phyloP scores from a whole-genome alignment of 2,797 vertebrate species.

The Neostethus bicornis region DNA sequence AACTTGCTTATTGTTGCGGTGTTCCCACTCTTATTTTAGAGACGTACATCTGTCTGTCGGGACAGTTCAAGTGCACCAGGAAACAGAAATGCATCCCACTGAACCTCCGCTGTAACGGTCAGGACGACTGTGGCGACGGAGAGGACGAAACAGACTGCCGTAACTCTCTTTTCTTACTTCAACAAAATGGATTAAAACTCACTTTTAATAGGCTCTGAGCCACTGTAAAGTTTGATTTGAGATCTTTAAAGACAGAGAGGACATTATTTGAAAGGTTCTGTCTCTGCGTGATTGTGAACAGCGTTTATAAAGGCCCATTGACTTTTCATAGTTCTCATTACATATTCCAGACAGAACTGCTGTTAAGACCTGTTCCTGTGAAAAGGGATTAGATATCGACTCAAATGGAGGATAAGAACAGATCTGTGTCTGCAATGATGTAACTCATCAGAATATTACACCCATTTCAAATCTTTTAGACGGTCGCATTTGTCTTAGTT shows the following conservation, averaged over 20 bases:
- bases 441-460: slow-evolving; percentile 67
- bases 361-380: slow-evolving; percentile 53
- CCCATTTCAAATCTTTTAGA: slow-evolving; percentile 53
- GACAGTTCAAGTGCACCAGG: slow-evolving; percentile 96
- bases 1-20: background rate
- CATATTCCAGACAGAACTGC: slow-evolving; percentile 48
- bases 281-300: slow-evolving; percentile 1
- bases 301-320: slow-evolving; percentile 28
- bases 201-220: slow-evolving; percentile 9
- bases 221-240: background rate
- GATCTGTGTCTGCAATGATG: slow-evolving; percentile 59
- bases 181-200: slow-evolving; percentile 10
- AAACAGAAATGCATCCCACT: slow-evolving; percentile 90
- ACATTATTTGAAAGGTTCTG: slow-evolving; percentile 1
- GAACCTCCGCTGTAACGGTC: slow-evolving; percentile 94
- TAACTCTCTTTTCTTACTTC: slow-evolving; percentile 68
- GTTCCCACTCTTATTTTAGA: slow-evolving; percentile 75
- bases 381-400: slow-evolving; percentile 67
- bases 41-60: slow-evolving; percentile 94
- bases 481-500: slow-evolving; percentile 60
- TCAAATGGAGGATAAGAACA: slow-evolving; percentile 58
- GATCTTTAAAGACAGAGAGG: background rate
- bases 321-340: slow-evolving; percentile 43
- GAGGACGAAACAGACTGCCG: slow-evolving; percentile 97
- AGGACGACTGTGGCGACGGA: slow-evolving; percentile 95